Evolutionary conservation across 2,113 vertebrate genomes (phyloP).

Genomic region (Uria aalge): DNA sequence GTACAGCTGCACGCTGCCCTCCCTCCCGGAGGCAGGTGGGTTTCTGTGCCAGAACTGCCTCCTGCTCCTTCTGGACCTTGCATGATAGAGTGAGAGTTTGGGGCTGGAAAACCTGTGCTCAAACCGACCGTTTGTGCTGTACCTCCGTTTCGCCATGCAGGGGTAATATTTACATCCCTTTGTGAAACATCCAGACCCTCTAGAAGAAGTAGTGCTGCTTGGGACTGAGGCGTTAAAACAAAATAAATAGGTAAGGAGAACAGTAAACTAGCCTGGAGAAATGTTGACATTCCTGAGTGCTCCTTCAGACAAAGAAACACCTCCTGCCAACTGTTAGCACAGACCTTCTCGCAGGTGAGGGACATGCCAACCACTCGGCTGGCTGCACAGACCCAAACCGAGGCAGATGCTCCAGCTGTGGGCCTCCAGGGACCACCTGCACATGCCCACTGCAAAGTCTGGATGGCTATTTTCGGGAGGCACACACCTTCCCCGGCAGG

Average conservation of each 20-base stretch:
- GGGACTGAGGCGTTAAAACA: not conserved
- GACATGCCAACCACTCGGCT: fast-evolving
- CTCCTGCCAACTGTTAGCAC: not conserved
- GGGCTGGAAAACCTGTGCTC: not conserved
- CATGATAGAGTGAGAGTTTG: not conserved
- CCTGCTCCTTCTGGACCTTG: not conserved
- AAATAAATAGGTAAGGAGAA: not conserved
- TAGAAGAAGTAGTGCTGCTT: not conserved
- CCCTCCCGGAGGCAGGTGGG: not conserved
- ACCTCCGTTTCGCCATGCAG: not conserved
- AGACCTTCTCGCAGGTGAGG: not conserved
- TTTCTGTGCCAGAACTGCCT: not conserved
- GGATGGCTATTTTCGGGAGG: not conserved
- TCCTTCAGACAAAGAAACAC: not conserved
- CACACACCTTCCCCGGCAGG: not conserved
- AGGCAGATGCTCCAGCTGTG: not conserved
- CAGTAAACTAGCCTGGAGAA: not conserved
- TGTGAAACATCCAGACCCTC: not conserved
- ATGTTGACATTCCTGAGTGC: not conserved
- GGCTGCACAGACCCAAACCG: not conserved
- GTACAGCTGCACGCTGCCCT: not conserved
- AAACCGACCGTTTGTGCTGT: not conserved
- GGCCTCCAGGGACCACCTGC: fast-evolving
- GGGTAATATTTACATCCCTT: not conserved
- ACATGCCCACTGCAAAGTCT: fast-evolving